These are phyloP conservation scores for Cyphomyrus discorhynchus DNA, from an alignment of 2,113 vertebrate genomes.

Conservation along the genomic window DNA sequence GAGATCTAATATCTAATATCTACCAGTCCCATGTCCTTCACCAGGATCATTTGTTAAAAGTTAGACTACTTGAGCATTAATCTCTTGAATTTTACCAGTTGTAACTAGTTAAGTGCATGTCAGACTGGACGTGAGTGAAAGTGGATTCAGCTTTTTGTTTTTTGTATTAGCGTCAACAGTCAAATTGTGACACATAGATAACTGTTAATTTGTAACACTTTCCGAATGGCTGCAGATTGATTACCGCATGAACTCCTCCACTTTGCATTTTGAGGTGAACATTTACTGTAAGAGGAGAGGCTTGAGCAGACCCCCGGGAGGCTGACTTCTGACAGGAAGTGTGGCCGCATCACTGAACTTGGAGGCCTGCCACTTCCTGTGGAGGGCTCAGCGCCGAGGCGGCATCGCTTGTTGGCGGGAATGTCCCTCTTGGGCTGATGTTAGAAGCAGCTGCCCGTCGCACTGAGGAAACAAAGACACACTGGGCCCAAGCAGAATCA, in stretches of 20 bases:
- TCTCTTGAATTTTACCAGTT: background rate
- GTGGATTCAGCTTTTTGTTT: background rate
- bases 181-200: background rate
- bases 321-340: background rate
- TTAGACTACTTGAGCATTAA: background rate
- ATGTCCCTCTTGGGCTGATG: background rate
- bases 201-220: background rate
- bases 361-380: slow-evolving; percentile 1
- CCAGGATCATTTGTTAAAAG: background rate
- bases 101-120: background rate
- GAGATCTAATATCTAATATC: background rate
- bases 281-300: background rate
- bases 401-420: background rate
- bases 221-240: background rate
- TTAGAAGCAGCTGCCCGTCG: background rate
- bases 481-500: background rate
- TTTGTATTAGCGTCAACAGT: background rate
- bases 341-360: background rate
- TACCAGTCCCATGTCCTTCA: background rate
- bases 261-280: background rate
- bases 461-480: background rate
- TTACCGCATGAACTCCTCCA: background rate
- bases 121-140: background rate
- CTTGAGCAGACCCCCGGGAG: background rate
- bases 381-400: background rate